Base-by-base conservation (phyloP, 2,797 vertebrate genomes). In the Danio jaintianensis region DNA sequence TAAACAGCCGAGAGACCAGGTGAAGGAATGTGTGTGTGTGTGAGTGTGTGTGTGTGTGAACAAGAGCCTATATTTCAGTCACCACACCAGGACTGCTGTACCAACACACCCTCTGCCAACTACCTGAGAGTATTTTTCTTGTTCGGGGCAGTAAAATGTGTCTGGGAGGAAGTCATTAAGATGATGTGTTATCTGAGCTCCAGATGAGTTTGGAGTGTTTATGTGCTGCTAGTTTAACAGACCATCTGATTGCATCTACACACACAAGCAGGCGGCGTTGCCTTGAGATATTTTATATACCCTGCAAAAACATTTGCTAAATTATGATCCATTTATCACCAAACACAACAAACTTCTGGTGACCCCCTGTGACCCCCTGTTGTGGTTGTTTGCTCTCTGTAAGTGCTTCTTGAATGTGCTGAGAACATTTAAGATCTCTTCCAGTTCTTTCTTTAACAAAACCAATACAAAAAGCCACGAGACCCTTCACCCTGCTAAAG, bases 1-100 rank as follows among this genome's bases (percentile, higher is more conserved):
- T 92, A 93, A 94, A 93, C 92, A 92, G 86, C 53, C 7, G 67
- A 83, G 83, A 79, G 71, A 64, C 77, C 74, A 85, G 81, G 63
- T 80, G 82, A 43, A 79, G 55, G 61, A 61, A 67, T 62, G 69
- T 16, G 47, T 83, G 82, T 18, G 61, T 56, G 50, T 13, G 6
- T 18, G 29, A 53, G 75, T 50, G 71, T 83, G 81, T 36, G 66
- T 62, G 56, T 15, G 6, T 29, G 42, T 72, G 43, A 59, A 29
- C 40, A 56, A 61, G 68, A 52, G 75, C 72, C 81, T 53, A 79
- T 85, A 75, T 71, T 82, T 86, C 83, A 70, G 45, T 86, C 85
- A 84, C 68, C 82, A 86, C 72, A 43, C 78, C 53, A 75, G 40
- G 59, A 61, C 75, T 75, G 81, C 67, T 66, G 79, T 56, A 63